Conservation (phyloP, 1,140 invertebrate genomes). For the Drosophila quadrilineata region DNA sequence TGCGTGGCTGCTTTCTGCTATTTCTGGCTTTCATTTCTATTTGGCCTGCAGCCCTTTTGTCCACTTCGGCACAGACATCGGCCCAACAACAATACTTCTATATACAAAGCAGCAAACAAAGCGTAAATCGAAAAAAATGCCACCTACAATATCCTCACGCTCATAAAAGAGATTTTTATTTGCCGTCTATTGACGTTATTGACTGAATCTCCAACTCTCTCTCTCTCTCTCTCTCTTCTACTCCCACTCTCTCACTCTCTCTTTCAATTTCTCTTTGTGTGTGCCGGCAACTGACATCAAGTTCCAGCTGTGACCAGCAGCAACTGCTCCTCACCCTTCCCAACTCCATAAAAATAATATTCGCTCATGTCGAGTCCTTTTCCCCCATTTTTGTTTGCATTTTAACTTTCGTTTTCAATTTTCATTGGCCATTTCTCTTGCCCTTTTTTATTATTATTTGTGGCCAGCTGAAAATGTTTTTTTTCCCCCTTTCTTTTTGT, state of each 20-base stretch:
- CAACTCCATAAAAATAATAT: constrained; percentile 65
- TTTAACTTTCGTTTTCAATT: constrained; percentile 74
- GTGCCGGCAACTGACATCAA: constrained; percentile 1
- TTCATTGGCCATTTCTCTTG: constrained; percentile 42
- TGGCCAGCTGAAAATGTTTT: constrained; percentile 38
- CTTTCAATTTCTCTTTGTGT: too few relatives aligned
- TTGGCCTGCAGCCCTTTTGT: constrained; percentile 21
- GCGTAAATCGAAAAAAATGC: constrained; percentile 50
- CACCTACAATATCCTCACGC: neutral
- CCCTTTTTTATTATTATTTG: constrained; percentile 33
- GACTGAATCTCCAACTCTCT: too few relatives aligned
- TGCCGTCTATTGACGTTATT: constrained; percentile 74
- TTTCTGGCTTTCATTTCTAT: constrained; percentile 66
- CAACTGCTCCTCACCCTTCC: neutral
- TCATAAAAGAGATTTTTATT: constrained; percentile 60
- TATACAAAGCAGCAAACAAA: constrained; percentile 54
- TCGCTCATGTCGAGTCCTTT: constrained; percentile 19
- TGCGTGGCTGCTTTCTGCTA: constrained; percentile 73
- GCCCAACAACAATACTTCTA: too few relatives aligned
- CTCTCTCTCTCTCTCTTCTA: too few relatives aligned
- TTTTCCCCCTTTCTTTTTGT: too few relatives aligned
- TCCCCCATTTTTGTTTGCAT: constrained; percentile 46
- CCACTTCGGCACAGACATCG: constrained; percentile 56
- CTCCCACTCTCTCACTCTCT: too few relatives aligned
- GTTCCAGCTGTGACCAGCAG: constrained; percentile 58